Conservation (phyloP, 1,140 invertebrate genomes). For the Laupala kohalensis region DNA sequence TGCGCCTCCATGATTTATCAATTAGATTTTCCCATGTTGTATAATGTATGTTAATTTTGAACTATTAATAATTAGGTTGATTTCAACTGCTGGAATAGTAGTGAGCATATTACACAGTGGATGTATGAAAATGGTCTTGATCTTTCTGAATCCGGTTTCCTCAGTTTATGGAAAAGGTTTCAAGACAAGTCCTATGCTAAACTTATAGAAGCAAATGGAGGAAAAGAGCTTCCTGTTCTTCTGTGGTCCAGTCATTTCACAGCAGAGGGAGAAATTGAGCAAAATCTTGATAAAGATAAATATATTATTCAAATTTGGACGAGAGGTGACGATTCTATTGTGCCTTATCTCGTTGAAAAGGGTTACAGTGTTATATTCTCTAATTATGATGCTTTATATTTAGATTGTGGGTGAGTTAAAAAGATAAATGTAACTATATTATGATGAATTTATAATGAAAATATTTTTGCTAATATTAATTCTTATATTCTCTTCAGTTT, state of each 20-base stretch:
- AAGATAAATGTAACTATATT: too few species aligned
- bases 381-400: slow-evolving; percentile 70
- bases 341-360: slow-evolving; percentile 49
- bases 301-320: slow-evolving; percentile 79
- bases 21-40: too few species aligned
- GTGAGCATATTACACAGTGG: slow-evolving; percentile 48
- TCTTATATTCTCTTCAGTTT: slow-evolving; percentile 25
- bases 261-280: slow-evolving; percentile 43
- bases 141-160: slow-evolving; percentile 43
- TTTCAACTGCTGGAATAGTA: slow-evolving; percentile 62
- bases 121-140: slow-evolving; percentile 47
- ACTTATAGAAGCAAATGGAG: slow-evolving; percentile 30
- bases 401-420: slow-evolving; percentile 71
- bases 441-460: too few species aligned
- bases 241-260: slow-evolving; percentile 76
- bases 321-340: slow-evolving; percentile 41
- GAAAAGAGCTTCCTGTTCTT: slow-evolving; percentile 45
- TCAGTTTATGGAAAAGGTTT: slow-evolving; percentile 63
- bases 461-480: too few species aligned
- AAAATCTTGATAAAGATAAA: slow-evolving; percentile 50
- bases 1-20: too few species aligned
- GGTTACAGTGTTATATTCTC: slow-evolving; percentile 64
- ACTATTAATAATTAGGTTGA: too few species aligned
- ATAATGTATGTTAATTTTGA: too few species aligned
- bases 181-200: slow-evolving; percentile 46